Percentiles rank a stretch among this genome's conserved stretches.
Conservation (phyloP, 2,797 vertebrate species). For the Gadopsis marmoratus region DNA sequence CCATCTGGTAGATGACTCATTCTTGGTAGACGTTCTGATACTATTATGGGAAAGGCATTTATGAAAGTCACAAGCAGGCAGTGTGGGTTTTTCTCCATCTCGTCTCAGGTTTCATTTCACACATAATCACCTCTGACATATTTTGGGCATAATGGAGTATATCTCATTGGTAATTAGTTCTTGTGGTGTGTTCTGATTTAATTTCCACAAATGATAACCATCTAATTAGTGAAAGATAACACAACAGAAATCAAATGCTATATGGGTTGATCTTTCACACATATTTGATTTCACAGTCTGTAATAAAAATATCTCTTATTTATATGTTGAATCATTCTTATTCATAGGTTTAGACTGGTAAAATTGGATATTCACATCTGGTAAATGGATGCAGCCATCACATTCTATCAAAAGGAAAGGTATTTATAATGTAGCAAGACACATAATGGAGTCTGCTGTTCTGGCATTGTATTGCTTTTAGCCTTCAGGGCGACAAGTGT, state of each 20-base stretch:
- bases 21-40: constrained; percentile 5
- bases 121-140: background rate
- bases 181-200: background rate
- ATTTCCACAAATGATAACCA: constrained; percentile 3
- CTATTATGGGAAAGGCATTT: background rate
- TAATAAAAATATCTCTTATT: background rate
- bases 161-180: constrained; percentile 14
- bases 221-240: constrained; percentile 5
- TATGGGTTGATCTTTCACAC: constrained; percentile 11
- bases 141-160: background rate
- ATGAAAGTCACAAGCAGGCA: background rate
- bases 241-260: background rate
- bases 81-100: background rate
- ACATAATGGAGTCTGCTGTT: background rate
- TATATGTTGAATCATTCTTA: background rate
- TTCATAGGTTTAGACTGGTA: background rate
- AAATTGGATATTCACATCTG: background rate
- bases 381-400: background rate
- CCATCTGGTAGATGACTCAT: constrained; percentile 23
- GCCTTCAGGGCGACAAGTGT: background rate
- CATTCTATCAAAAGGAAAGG: background rate
- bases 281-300: background rate
- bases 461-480: background rate
- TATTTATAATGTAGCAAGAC: background rate
- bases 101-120: background rate